phyloP scores from a whole-genome alignment of 2,797 vertebrate genomes.

The Danio choprae region DNA sequence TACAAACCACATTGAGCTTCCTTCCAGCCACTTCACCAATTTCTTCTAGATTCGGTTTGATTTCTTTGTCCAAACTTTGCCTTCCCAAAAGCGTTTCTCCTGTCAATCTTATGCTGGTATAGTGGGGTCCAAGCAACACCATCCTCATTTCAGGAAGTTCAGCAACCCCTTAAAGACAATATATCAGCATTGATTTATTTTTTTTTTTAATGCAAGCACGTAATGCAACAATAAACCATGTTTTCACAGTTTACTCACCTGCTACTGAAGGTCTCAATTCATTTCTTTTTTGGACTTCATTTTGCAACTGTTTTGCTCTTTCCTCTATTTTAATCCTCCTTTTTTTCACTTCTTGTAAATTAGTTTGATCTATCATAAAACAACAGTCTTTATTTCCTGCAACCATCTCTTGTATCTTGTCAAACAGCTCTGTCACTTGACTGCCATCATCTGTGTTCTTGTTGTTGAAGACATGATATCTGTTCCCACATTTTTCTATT shows the following conservation, averaged over 20 bases:
- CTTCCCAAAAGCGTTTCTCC: slow-evolving; percentile 18
- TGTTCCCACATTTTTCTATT: slow-evolving; percentile 20
- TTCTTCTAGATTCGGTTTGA: background rate
- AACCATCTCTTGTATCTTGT: slow-evolving; percentile 28
- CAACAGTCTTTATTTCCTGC: background rate
- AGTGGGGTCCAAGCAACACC: slow-evolving; percentile 13
- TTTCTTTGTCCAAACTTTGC: background rate
- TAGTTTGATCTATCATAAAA: background rate
- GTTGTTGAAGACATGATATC: slow-evolving; percentile 34
- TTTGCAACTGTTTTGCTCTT: slow-evolving; percentile 3
- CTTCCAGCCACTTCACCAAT: background rate
- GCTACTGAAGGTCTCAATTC: background rate
- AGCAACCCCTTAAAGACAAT: background rate
- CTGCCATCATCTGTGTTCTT: background rate
- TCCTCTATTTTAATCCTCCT: background rate
- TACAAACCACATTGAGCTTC: background rate
- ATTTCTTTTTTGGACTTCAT: background rate
- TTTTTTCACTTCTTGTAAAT: background rate
- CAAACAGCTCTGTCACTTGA: slow-evolving; percentile 5
- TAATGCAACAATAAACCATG: background rate
- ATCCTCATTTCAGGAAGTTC: slow-evolving; percentile 2
- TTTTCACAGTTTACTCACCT: slow-evolving; percentile 4
- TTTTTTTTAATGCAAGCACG: background rate
- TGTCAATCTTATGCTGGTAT: background rate
- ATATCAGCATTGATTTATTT: too few relatives aligned